Conservation (phyloP, 1,140 invertebrate species). For the Ceratitis capitata region DNA sequence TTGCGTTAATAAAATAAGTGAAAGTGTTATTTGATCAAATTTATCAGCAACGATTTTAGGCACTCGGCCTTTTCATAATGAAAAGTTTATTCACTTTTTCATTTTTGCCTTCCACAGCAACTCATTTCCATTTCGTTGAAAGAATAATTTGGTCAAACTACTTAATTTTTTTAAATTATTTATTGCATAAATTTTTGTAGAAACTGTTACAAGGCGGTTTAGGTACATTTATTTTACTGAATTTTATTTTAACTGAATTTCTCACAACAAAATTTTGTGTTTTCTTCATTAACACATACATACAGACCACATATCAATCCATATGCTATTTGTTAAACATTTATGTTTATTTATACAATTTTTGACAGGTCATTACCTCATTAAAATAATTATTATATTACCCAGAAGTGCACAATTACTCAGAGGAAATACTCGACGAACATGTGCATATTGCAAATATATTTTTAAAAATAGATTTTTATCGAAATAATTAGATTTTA, state of each 20-base stretch:
- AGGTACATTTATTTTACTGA: background rate
- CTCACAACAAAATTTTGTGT: background rate
- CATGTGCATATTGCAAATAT: background rate
- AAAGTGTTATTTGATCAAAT: background rate
- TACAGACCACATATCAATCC: background rate
- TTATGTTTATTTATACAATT: background rate
- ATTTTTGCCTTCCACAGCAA: background rate
- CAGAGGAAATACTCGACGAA: background rate
- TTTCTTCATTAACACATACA: background rate
- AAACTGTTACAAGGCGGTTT: background rate
- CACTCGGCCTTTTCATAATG: background rate
- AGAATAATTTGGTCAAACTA: no score
- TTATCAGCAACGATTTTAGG: background rate
- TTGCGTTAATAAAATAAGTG: background rate
- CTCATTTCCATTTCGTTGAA: background rate
- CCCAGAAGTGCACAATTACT: background rate
- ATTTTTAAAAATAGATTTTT: no score
- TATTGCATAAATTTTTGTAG: background rate
- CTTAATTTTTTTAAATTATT: background rate
- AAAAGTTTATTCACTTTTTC: background rate
- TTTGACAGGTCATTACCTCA: background rate
- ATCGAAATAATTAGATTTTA: no score
- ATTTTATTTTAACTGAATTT: background rate
- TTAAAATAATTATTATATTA: background rate
- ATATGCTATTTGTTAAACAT: background rate